phyloP scores from a whole-genome alignment of 2,797 vertebrate species.

The Phoxinus dragarum region DNA sequence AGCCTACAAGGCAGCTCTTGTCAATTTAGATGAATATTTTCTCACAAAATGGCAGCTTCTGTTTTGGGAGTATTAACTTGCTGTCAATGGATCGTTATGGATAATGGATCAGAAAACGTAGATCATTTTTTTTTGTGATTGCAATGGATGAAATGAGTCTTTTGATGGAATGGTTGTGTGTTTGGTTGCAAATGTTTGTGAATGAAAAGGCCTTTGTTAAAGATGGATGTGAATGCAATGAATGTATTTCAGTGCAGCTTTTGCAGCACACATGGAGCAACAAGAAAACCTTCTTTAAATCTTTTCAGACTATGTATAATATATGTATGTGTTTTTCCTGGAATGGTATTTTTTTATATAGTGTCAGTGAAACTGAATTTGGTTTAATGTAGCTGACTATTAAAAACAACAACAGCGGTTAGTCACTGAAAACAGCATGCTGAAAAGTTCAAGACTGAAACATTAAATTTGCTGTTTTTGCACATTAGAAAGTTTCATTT shows the following conservation, averaged over 20 bases:
- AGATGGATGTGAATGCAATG: constrained; percentile 2
- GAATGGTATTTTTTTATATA: background rate
- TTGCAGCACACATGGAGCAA: background rate
- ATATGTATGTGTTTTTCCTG: background rate
- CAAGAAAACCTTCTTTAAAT: background rate
- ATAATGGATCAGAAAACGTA: background rate
- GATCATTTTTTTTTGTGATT: background rate
- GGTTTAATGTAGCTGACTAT: constrained; percentile 3
- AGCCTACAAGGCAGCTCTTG: background rate
- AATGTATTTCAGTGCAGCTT: constrained; percentile 40
- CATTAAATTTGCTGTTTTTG: constrained; percentile 29
- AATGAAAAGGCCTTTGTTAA: constrained; percentile 4
- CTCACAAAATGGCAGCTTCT: constrained; percentile 7
- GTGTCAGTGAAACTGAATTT: constrained; percentile 19
- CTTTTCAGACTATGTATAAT: background rate
- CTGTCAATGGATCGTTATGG: background rate
- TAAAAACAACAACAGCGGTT: background rate
- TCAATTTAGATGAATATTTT: background rate
- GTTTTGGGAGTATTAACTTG: background rate
- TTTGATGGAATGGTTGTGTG: background rate
- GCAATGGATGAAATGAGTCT: constrained; percentile 6
- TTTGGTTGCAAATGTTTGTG: background rate
- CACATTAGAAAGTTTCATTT: constrained; percentile 5
- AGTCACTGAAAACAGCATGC: constrained; percentile 28
- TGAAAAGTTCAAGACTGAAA: background rate